Conservation (phyloP, 2,113 vertebrate genomes). For the Callipepla squamata region DNA sequence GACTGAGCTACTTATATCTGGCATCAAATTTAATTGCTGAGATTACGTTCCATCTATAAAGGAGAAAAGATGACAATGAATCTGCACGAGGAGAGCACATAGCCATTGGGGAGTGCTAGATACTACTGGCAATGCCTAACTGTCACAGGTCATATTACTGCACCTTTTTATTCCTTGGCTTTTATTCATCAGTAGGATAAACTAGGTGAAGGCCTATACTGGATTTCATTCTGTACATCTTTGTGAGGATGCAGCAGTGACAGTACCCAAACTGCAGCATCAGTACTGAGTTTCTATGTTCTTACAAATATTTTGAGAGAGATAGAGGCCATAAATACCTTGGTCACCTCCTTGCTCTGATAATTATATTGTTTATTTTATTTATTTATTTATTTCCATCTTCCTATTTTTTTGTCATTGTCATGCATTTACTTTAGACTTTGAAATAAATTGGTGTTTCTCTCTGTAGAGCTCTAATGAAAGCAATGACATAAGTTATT, state of each 20-base stretch:
- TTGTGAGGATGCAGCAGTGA: not conserved
- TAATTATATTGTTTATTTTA: not conserved
- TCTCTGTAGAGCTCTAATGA: not conserved
- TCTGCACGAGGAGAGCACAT: not conserved
- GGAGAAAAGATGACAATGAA: not conserved
- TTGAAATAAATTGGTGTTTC: not conserved
- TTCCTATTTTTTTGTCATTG: not conserved
- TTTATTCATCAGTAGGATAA: not conserved
- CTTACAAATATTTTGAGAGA: not conserved
- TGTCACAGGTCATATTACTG: not conserved
- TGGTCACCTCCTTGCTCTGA: not conserved
- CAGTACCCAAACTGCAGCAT: not conserved
- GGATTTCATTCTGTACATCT: fast-evolving
- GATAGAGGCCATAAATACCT: not conserved
- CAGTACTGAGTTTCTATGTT: not conserved
- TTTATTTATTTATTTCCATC: not conserved
- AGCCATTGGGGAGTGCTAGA: not conserved
- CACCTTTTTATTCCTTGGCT: not conserved
- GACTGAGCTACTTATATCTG: not conserved
- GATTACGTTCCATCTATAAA: not conserved
- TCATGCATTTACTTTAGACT: not conserved
- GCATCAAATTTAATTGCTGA: not conserved
- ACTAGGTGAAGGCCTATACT: not conserved
- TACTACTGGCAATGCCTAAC: not conserved
- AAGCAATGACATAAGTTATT: not conserved